Evolutionary conservation across 1,140 invertebrate genomes (phyloP).

Genomic region (Stegodyphus mimosarum): DNA sequence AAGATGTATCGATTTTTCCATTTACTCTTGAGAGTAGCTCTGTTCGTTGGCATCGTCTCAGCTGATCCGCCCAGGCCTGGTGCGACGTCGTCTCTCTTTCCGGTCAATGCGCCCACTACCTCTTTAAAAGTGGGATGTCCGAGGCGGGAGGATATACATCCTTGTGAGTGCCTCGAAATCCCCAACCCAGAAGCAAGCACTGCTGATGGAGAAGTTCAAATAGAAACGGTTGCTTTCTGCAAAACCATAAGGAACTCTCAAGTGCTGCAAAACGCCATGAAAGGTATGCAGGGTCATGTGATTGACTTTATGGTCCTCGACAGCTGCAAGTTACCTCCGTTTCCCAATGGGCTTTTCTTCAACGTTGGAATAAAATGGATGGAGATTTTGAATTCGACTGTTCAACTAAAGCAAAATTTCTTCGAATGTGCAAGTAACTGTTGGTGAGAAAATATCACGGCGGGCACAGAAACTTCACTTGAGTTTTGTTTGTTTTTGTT

Average conservation of each 20-base stretch:
- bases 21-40: neutral
- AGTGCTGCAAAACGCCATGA: slow-evolving; percentile 61
- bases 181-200: slow-evolving; percentile 5
- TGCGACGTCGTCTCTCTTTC: slow-evolving; percentile 18
- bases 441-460: slow-evolving; percentile 11
- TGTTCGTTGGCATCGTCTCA: neutral
- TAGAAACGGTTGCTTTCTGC: slow-evolving; percentile 63
- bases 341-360: slow-evolving; percentile 63
- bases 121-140: slow-evolving; percentile 55
- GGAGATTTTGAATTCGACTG: slow-evolving; percentile 63
- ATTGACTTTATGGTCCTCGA: slow-evolving; percentile 64
- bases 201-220: slow-evolving; percentile 4
- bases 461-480: too few relatives aligned
- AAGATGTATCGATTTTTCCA: neutral
- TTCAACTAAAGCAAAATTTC: slow-evolving; percentile 63
- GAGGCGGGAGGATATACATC: slow-evolving; percentile 62
- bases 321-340: slow-evolving; percentile 63
- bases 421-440: slow-evolving; percentile 57
- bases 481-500: neutral
- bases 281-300: slow-evolving; percentile 62
- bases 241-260: slow-evolving; percentile 62
- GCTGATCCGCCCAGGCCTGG: neutral
- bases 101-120: slow-evolving; percentile 17
- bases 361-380: slow-evolving; percentile 63
- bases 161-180: slow-evolving; percentile 62